These are phyloP conservation scores for Euzetes globulus DNA, from an alignment of 2,888 invertebrate species.

Conservation along the genomic window DNA sequence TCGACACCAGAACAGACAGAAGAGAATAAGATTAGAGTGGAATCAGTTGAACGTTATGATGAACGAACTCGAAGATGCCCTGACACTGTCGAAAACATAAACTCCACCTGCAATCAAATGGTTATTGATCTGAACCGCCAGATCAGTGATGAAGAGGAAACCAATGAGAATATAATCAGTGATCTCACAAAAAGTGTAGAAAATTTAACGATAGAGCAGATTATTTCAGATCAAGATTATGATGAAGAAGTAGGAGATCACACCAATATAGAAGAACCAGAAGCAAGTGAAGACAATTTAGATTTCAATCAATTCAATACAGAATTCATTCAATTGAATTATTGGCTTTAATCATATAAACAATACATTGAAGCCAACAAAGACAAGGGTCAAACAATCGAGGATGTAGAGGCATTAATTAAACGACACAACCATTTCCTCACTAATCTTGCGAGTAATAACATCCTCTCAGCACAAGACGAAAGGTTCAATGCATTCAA, in stretches of 20 bases:
- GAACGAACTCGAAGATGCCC: slow-evolving; percentile 84
- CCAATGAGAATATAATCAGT: neutral
- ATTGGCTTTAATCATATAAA: too few relatives aligned
- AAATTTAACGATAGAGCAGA: too few relatives aligned
- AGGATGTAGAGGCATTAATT: neutral
- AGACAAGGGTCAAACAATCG: neutral
- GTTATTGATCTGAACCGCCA: neutral
- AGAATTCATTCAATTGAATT: too few relatives aligned
- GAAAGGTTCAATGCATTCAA: slow-evolving; percentile 74
- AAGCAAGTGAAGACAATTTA: too few relatives aligned
- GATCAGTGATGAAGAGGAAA: neutral
- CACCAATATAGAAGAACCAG: too few relatives aligned
- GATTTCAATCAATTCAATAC: too few relatives aligned
- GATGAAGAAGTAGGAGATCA: too few relatives aligned
- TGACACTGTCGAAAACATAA: slow-evolving; percentile 88
- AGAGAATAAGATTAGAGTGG: slow-evolving; percentile 80
- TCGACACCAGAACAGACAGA: slow-evolving; percentile 67
- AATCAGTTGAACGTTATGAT: slow-evolving; percentile 75
- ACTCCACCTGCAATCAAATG: slow-evolving; percentile 64
- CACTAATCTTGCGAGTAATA: too few relatives aligned
- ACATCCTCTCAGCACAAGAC: slow-evolving; percentile 84
- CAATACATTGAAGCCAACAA: neutral
- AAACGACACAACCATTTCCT: slow-evolving; percentile 89
- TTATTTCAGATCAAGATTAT: too few relatives aligned
- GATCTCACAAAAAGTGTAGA: neutral